Evolutionary conservation across 1,140 invertebrate genomes (phyloP).

Genomic region (Drosophila willistoni): DNA sequence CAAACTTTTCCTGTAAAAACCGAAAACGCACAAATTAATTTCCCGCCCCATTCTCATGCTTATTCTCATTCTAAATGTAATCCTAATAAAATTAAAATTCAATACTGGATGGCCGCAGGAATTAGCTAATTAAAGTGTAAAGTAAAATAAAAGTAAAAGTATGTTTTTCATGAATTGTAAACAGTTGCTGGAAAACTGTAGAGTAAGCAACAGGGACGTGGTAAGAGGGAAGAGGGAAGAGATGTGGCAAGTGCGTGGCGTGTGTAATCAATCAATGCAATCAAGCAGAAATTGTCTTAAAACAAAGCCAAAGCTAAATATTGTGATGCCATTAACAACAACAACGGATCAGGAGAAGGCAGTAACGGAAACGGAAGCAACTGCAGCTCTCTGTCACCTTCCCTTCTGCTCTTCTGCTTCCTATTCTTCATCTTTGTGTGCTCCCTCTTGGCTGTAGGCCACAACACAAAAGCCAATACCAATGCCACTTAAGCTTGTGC

Average conservation of each 20-base stretch:
- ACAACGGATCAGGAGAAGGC: constrained; percentile 53
- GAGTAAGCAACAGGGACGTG: background rate
- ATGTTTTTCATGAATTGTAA: constrained; percentile 18
- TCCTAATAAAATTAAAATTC: constrained; percentile 37
- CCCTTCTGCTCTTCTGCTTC: background rate
- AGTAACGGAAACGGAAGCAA: constrained; percentile 62
- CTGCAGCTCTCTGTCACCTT: constrained; percentile 26
- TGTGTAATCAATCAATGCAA: constrained; percentile 79
- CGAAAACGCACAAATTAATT: background rate
- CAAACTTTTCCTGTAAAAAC: constrained; percentile 51
- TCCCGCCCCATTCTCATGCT: background rate
- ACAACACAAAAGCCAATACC: constrained; percentile 53
- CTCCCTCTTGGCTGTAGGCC: constrained; percentile 30
- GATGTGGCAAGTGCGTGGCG: constrained; percentile 62
- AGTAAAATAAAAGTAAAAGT: constrained; percentile 6
- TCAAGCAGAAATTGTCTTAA: constrained; percentile 80
- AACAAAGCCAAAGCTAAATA: constrained; percentile 74
- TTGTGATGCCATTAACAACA: constrained; percentile 75
- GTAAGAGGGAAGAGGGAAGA: background rate
- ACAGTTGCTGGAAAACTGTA: background rate
- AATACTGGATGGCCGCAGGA: constrained; percentile 18
- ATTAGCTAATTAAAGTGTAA: constrained; percentile 58
- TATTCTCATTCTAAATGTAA: background rate
- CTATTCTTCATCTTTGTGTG: background rate
- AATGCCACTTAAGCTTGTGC: constrained; percentile 75